Base-by-base conservation (phyloP, 2,797 vertebrate species). In the Cirrhinus mrigala region DNA sequence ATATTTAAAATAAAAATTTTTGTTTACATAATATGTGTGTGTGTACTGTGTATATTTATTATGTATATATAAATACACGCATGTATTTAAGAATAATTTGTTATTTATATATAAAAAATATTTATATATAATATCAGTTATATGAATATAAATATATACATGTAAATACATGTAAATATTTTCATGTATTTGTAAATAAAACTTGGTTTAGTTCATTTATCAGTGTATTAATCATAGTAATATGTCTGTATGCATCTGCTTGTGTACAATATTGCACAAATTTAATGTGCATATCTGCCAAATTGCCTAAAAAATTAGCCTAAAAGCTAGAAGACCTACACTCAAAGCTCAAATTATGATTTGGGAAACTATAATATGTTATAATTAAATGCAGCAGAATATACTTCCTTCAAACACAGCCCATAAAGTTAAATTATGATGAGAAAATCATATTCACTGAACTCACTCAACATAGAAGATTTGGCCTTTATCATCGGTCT, bases 391-490 rank as follows among this genome's bases (percentile, higher is more conserved):
- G 16, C 64, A 37, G 64, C 16, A 68, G 29, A 69, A 69, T 6
- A 40, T 6, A 37, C 33, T 40, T 40, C 4, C 9, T 60, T 11
- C 15, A 66, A 66, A 29, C 27, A 16, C 62, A 29, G 15, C 4
- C 14, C 27, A 66, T 29, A 66, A 70, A 70, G 18, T n/a, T 40
- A 70, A 20, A n/a, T 16, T 29, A 29, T 48, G 9, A 22, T 40
- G 71, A 16, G 15, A 48, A 52, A 48, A 29, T 62, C 8, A 40
- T 10, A 56, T 18, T 18, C 0, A 73, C 33, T 70, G 18, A 76
- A 98, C 98, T 97, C 94, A 99, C 98, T 99, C 98, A 11, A 98
- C 97, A 93, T 98, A 99, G 94, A 97, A 93, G 16, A 96, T 92
- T 90, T 97, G 97, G 82, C 98, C 98, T 1, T 97, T 98, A 89